These are phyloP conservation scores for Microctenopoma stevenorrisi DNA, from an alignment of 2,797 vertebrate species.

Conservation along the genomic window DNA sequence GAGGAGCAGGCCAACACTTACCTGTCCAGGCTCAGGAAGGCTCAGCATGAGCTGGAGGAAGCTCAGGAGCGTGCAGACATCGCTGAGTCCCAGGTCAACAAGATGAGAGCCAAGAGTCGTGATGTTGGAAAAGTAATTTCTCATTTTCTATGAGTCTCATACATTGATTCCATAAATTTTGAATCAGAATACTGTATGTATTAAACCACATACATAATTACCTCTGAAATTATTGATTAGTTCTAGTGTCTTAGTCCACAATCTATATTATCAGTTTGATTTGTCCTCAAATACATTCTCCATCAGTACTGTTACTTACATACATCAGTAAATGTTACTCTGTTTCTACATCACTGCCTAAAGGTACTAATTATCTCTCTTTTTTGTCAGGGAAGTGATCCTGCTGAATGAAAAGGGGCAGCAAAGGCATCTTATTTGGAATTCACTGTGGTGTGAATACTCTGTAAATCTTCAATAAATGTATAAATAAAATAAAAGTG, in stretches of 20 bases:
- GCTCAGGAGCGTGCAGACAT: conserved; percentile 86
- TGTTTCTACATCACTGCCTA: not conserved
- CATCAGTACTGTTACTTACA: not conserved
- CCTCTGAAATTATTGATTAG: too few species aligned
- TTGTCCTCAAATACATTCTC: conserved; percentile 63
- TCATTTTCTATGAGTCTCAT: too few species aligned
- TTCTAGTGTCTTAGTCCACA: too few species aligned
- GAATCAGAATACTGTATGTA: not conserved
- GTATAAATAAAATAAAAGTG: not conserved
- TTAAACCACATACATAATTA: too few species aligned
- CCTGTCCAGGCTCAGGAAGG: conserved; percentile 64
- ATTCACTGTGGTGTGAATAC: conserved; percentile 26
- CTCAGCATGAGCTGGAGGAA: conserved; percentile 81
- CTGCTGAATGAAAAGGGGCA: conserved; percentile 61
- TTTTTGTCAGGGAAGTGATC: conserved; percentile 66
- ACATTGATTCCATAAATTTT: conserved; percentile 87
- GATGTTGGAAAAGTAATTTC: conserved; percentile 63
- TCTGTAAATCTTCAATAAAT: conserved; percentile 62
- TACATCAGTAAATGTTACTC: not conserved
- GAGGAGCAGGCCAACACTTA: conserved; percentile 68
- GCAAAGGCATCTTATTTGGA: conserved; percentile 3
- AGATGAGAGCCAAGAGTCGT: conserved; percentile 65
- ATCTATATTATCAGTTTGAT: too few species aligned
- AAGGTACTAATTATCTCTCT: conserved; percentile 6
- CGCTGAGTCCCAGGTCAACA: conserved; percentile 78